phyloP scores from a whole-genome alignment of 2,888 invertebrate species.

The Ennomos erosarius region DNA sequence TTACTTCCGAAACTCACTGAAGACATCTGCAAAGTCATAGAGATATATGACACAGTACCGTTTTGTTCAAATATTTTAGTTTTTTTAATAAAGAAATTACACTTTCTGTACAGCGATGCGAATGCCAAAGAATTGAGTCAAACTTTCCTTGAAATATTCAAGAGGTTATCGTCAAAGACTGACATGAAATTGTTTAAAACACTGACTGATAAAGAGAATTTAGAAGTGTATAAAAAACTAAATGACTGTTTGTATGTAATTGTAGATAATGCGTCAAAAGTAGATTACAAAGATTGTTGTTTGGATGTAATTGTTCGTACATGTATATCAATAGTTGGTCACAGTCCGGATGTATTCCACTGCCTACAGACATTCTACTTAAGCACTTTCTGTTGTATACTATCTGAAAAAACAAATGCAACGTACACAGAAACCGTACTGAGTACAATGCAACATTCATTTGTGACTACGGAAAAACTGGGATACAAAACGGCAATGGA shows the following conservation, averaged over 20 bases:
- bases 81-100: constrained; percentile 66
- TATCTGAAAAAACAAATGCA: constrained; percentile 47
- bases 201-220: constrained; percentile 47
- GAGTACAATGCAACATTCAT: constrained; percentile 52
- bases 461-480: constrained; percentile 59
- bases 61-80: constrained; percentile 60
- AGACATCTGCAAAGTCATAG: constrained; percentile 59
- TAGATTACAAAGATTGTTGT: constrained; percentile 50
- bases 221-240: constrained; percentile 64
- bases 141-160: constrained; percentile 57
- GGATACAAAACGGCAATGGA: constrained; percentile 55
- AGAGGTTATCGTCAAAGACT: constrained; percentile 48
- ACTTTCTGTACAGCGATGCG: constrained; percentile 56
- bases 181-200: constrained; percentile 56
- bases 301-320: constrained; percentile 49
- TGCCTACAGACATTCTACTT: constrained; percentile 67
- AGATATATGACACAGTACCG: constrained; percentile 62
- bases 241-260: constrained; percentile 67
- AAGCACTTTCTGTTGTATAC: constrained; percentile 61
- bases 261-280: constrained; percentile 61
- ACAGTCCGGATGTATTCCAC: constrained; percentile 58
- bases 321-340: constrained; percentile 55
- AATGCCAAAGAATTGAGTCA: constrained; percentile 53
- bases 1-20: constrained; percentile 63
- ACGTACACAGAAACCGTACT: constrained; percentile 54